Percentiles rank a stretch among this genome's conserved stretches.
phyloP scores from a whole-genome alignment of 2,113 vertebrate species.

The Procavia capensis region DNA sequence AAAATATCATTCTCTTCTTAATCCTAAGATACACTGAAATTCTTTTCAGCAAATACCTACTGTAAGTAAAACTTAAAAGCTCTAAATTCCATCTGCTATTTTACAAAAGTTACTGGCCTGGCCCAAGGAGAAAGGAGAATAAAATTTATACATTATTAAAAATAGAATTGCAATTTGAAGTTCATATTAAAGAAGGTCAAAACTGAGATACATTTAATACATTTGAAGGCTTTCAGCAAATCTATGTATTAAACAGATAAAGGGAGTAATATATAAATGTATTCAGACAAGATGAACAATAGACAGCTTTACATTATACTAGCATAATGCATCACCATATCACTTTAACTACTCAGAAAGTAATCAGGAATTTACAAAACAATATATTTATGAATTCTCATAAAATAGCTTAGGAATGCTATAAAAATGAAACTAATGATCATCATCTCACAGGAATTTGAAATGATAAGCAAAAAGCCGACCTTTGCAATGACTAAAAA shows the following conservation, averaged over 20 bases:
- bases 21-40: neutral
- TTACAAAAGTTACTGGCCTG: neutral
- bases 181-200: slow-evolving; percentile 7
- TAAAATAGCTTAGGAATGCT: neutral
- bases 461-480: slow-evolving; percentile 65
- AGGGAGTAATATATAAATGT: slow-evolving; percentile 6
- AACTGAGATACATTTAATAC: neutral
- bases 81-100: slow-evolving; percentile 33
- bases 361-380: slow-evolving; percentile 32
- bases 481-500: neutral
- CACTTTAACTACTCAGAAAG: slow-evolving; percentile 36
- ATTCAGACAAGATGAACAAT: slow-evolving; percentile 20
- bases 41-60: neutral
- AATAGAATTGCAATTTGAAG: neutral
- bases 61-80: slow-evolving; percentile 29
- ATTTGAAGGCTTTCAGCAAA: slow-evolving; percentile 22
- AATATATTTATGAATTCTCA: slow-evolving; percentile 43
- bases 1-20: slow-evolving; percentile 23
- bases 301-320: slow-evolving; percentile 10
- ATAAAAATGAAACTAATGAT: slow-evolving; percentile 81
- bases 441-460: slow-evolving; percentile 80
- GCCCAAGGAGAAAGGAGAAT: neutral
- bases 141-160: slow-evolving; percentile 8
- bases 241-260: neutral
- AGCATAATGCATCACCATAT: neutral